Conservation (phyloP, 2,113 vertebrate species). For the Ochotona princeps region DNA sequence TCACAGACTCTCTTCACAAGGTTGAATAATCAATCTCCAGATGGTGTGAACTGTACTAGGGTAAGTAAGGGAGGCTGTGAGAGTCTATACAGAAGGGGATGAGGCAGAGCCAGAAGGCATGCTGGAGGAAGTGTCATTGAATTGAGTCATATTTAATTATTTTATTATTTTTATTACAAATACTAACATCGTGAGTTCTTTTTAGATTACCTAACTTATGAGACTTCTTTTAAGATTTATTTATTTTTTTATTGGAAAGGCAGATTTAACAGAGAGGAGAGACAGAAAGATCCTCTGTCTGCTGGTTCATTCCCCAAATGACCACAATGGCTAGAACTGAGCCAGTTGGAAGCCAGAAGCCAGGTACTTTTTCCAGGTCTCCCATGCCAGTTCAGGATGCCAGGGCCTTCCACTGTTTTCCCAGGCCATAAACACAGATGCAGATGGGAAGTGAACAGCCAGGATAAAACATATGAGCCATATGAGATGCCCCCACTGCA, state of each 20-base stretch:
- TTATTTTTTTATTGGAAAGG: not conserved
- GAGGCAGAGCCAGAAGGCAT: not conserved
- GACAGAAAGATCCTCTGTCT: no score
- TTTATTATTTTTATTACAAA: slow-evolving; percentile 24
- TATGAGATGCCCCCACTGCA: no score
- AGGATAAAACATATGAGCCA: no score
- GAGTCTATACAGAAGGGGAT: not conserved
- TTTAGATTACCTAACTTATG: slow-evolving; percentile 23
- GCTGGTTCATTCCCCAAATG: no score
- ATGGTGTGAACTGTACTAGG: not conserved
- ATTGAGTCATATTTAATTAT: not conserved
- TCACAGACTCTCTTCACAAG: not conserved
- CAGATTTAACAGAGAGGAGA: no score
- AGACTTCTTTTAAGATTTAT: not conserved
- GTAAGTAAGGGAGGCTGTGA: not conserved
- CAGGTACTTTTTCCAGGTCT: no score
- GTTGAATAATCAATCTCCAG: not conserved
- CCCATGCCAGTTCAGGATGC: no score
- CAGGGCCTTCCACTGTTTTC: no score
- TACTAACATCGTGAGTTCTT: slow-evolving; percentile 6
- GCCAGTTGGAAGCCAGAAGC: no score
- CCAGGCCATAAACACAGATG: no score
- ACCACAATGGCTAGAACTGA: no score
- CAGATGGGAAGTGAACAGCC: no score
- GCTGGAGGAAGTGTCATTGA: not conserved